Conservation (phyloP, 2,113 vertebrate species). For the Orthonyx spaldingii region DNA sequence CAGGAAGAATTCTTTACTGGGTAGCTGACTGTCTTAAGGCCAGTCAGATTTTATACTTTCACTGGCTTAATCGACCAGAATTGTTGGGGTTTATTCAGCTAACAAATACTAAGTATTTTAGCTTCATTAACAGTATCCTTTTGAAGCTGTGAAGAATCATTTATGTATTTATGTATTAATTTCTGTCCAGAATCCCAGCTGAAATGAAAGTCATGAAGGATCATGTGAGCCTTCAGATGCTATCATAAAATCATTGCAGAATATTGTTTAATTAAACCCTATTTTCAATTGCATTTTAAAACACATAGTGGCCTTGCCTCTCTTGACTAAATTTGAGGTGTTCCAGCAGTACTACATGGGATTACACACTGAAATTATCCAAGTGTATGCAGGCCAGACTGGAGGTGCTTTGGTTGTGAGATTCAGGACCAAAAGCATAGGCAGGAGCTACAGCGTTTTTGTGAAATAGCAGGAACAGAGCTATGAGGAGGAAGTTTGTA, state of each 20-base stretch:
- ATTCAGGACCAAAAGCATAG: background rate
- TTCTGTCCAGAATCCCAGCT: background rate
- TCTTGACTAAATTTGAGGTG: background rate
- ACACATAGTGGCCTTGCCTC: background rate
- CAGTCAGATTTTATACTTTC: background rate
- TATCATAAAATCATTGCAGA: background rate
- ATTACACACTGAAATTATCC: background rate
- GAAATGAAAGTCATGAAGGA: slow-evolving; percentile 4
- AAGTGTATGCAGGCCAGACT: background rate
- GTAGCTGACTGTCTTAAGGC: background rate
- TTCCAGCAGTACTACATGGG: background rate
- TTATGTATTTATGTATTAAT: background rate
- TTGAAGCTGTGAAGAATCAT: background rate
- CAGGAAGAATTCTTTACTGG: background rate
- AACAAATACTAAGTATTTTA: background rate
- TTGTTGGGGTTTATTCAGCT: background rate
- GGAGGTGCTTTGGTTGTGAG: background rate
- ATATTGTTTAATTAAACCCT: background rate
- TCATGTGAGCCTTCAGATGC: background rate
- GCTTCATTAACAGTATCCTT: background rate
- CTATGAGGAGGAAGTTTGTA: background rate
- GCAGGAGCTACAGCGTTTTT: background rate
- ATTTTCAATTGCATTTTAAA: slow-evolving; percentile 16
- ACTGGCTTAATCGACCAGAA: background rate
- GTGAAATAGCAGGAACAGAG: background rate